phyloP scores from a whole-genome alignment of 37 sponge, comb jelly and placozoan genomes.

The Mnemiopsis leidyi region DNA sequence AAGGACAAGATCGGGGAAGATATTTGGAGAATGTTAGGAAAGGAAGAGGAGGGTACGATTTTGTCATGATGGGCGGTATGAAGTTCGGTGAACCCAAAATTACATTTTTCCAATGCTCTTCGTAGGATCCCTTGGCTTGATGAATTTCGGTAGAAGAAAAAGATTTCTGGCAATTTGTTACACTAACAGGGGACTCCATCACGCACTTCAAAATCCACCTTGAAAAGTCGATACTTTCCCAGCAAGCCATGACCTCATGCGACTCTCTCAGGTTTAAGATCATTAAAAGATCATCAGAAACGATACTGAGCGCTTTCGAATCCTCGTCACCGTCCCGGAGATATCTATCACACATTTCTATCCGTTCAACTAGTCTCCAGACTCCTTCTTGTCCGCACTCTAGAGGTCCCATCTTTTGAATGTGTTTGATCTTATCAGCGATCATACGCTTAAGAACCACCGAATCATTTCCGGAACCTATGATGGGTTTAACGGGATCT shows the following conservation, averaged over 20 bases:
- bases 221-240: neutral
- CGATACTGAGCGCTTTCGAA: neutral
- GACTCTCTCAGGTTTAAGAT: neutral
- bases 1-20: no score
- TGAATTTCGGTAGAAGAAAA: neutral
- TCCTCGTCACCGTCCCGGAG: neutral
- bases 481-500: neutral
- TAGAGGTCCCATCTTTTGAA: neutral
- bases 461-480: neutral
- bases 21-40: neutral
- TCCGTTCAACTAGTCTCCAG: neutral
- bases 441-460: neutral
- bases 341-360: constrained; percentile 6
- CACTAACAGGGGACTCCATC: neutral
- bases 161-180: no score
- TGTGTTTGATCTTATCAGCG: neutral
- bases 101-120: neutral
- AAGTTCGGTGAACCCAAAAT: neutral
- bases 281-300: neutral
- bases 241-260: neutral
- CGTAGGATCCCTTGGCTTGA: neutral
- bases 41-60: neutral
- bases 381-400: neutral
- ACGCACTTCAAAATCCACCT: neutral
- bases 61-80: neutral